These are phyloP conservation scores for Leptinotarsa juncta DNA, from an alignment of 2,888 invertebrate species.

Conservation along the genomic window DNA sequence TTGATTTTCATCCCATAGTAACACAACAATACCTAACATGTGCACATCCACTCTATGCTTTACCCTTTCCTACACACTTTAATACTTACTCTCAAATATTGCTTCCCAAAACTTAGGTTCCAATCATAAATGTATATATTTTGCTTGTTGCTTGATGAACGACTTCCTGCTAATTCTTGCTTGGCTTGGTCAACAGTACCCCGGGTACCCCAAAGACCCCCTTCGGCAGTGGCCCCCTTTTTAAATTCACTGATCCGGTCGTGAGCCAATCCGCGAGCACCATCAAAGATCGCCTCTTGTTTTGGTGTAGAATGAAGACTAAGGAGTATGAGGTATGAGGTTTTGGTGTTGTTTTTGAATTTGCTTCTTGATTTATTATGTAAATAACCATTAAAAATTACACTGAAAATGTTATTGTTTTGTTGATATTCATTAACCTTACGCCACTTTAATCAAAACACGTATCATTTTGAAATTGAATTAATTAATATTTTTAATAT, in stretches of 20 bases:
- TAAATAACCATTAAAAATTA: background rate
- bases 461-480: background rate
- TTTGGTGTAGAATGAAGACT: conserved; percentile 98
- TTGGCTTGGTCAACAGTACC: conserved; percentile 71
- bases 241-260: conserved; percentile 92
- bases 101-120: background rate
- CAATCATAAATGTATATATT: background rate
- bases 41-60: background rate
- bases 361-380: background rate
- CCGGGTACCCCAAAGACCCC: conserved; percentile 75
- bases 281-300: conserved; percentile 96
- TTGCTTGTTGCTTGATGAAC: conserved; percentile 39
- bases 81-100: background rate
- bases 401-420: too few species aligned
- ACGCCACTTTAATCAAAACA: background rate
- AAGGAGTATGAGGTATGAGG: conserved; percentile 92
- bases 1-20: background rate
- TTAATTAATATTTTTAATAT: too few species aligned
- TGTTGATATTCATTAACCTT: too few species aligned
- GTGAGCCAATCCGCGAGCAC: conserved; percentile 92
- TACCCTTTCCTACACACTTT: background rate
- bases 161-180: conserved; percentile 37
- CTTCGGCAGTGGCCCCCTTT: conserved; percentile 75
- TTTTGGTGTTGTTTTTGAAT: conserved; percentile 27
- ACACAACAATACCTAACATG: background rate